phyloP scores from a whole-genome alignment of 2,797 vertebrate genomes.

The Pygocentrus nattereri region DNA sequence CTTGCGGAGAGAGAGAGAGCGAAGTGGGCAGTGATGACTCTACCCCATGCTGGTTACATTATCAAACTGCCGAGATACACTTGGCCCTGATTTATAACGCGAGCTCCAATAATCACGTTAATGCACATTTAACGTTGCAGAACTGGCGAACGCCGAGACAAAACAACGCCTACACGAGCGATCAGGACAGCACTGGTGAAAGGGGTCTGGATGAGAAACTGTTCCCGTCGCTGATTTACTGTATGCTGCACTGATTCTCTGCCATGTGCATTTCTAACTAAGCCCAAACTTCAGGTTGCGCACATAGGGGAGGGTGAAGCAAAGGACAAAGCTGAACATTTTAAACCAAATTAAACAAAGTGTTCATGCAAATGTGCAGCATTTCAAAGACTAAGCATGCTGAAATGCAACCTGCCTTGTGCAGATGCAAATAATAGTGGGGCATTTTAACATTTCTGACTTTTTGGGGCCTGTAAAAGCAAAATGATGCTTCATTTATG shows the following conservation, averaged over 20 bases:
- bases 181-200: slow-evolving; percentile 45
- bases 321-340: background rate
- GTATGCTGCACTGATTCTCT: background rate
- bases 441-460: no score
- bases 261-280: background rate
- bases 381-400: background rate
- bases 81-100: slow-evolving; percentile 82
- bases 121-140: slow-evolving; percentile 80
- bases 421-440: background rate
- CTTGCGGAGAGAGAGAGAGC: slow-evolving; percentile 45
- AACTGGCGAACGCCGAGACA: slow-evolving; percentile 79
- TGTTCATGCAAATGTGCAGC: background rate
- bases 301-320: background rate
- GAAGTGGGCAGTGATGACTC: slow-evolving; percentile 69
- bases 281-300: background rate
- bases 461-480: background rate
- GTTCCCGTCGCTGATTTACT: slow-evolving; percentile 24
- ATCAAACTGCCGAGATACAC: slow-evolving; percentile 67
- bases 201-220: slow-evolving; percentile 47
- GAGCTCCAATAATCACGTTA: slow-evolving; percentile 84
- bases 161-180: slow-evolving; percentile 78
- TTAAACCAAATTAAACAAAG: background rate
- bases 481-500: background rate
- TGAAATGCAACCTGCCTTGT: background rate
- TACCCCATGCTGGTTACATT: slow-evolving; percentile 68